These are phyloP conservation scores for Archips crataeganus DNA, from an alignment of 2,888 invertebrate genomes.

Conservation along the genomic window DNA sequence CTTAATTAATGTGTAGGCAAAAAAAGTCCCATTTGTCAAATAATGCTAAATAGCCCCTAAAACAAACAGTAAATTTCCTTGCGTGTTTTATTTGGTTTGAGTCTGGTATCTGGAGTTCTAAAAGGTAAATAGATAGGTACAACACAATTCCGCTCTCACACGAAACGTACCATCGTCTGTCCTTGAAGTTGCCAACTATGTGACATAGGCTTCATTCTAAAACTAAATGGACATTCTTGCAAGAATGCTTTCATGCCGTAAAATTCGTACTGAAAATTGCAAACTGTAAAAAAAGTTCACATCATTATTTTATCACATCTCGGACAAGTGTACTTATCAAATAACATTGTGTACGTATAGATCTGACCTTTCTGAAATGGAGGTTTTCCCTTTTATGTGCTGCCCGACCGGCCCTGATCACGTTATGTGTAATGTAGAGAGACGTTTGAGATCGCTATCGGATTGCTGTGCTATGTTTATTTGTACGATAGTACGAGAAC, in stretches of 20 bases:
- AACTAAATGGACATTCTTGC: conserved; percentile 13
- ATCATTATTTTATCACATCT: not conserved
- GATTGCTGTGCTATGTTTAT: conserved; percentile 46
- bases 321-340: conserved; percentile 26
- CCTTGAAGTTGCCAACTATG: conserved; percentile 11
- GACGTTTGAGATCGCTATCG: conserved; percentile 61
- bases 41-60: no score
- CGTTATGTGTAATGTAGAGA: conserved; percentile 62
- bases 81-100: no score
- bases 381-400: conserved; percentile 53
- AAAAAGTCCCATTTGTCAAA: no score
- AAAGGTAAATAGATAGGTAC: not conserved
- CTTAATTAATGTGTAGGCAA: no score
- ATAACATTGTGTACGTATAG: conserved; percentile 25
- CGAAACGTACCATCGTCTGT: not conserved
- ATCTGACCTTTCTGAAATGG: conserved; percentile 44
- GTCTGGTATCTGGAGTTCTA: not conserved
- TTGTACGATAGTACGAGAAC: conserved; percentile 34
- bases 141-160: conserved; percentile 13
- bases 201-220: not conserved
- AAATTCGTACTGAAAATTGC: no score
- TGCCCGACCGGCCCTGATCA: conserved; percentile 52
- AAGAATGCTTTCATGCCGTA: not conserved
- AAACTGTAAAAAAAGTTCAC: conserved; percentile 7
- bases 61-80: no score